These are phyloP conservation scores for Ischnus inquisitorius DNA, from an alignment of 2,888 invertebrate species.

Conservation along the genomic window DNA sequence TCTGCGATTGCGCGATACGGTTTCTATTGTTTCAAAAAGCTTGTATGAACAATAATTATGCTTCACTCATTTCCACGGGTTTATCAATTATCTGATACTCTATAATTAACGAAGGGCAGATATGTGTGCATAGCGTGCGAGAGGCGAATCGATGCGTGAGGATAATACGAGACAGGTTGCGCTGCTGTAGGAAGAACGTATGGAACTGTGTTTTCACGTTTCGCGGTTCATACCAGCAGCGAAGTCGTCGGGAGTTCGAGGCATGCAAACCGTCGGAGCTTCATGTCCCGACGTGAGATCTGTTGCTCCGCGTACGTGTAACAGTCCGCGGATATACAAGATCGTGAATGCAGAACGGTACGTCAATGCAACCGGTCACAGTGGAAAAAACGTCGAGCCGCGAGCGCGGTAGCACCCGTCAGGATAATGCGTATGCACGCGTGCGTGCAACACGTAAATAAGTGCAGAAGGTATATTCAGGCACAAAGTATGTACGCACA, in stretches of 20 bases:
- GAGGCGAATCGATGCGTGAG: conserved; percentile 9
- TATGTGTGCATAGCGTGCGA: conserved; percentile 4
- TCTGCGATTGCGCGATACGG: not conserved
- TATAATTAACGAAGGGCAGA: not conserved
- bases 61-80: conserved; percentile 13
- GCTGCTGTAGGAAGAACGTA: not conserved
- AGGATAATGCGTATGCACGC: conserved; percentile 22
- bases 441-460: conserved; percentile 10
- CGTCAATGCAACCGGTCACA: not conserved
- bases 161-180: conserved; percentile 14
- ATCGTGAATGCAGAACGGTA: not conserved
- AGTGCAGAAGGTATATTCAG: not conserved
- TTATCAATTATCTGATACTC: conserved; percentile 1
- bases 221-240: not conserved
- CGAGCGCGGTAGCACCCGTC: conserved; percentile 14
- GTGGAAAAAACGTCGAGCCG: conserved; percentile 11
- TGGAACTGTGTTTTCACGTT: too few species aligned
- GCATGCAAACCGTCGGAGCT: not conserved
- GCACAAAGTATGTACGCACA: not conserved
- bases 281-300: not conserved
- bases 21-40: not conserved
- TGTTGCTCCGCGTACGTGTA: not conserved
- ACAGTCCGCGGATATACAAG: not conserved
- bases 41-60: not conserved
- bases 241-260: conserved; percentile 7